phyloP scores from a whole-genome alignment of 1,140 invertebrate genomes.

The Dreissena rostriformis region DNA sequence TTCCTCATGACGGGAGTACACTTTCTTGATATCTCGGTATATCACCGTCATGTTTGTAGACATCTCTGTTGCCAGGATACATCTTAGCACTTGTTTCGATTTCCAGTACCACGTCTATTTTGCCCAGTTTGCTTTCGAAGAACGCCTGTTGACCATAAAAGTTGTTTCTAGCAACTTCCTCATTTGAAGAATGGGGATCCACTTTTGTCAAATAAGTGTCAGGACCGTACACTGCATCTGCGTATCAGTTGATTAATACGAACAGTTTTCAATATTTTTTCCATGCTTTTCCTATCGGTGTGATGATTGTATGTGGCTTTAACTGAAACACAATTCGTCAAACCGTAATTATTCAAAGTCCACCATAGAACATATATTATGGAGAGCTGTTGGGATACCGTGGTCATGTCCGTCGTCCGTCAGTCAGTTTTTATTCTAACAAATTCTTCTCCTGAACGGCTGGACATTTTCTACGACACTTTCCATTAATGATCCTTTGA shows the following conservation, averaged over 20 bases:
- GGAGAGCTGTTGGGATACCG: too few species aligned
- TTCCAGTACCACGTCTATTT: slow-evolving; percentile 8
- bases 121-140: neutral
- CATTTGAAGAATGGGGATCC: neutral
- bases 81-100: neutral
- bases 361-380: too few species aligned
- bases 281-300: neutral
- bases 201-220: neutral
- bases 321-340: too few species aligned
- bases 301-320: slow-evolving; percentile 6
- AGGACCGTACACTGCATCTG: neutral
- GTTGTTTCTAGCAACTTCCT: slow-evolving; percentile 5
- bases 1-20: too few species aligned
- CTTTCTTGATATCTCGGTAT: neutral
- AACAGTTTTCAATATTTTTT: neutral
- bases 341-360: too few species aligned
- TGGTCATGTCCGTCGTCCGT: too few species aligned
- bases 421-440: too few species aligned
- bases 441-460: too few species aligned
- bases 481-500: too few species aligned
- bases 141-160: slow-evolving; percentile 1
- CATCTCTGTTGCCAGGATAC: neutral
- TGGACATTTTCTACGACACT: too few species aligned
- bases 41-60: neutral
- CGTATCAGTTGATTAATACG: neutral